These are phyloP conservation scores for Epinephelus malabaricus DNA, from an alignment of 2,797 vertebrate genomes.

Conservation along the genomic window DNA sequence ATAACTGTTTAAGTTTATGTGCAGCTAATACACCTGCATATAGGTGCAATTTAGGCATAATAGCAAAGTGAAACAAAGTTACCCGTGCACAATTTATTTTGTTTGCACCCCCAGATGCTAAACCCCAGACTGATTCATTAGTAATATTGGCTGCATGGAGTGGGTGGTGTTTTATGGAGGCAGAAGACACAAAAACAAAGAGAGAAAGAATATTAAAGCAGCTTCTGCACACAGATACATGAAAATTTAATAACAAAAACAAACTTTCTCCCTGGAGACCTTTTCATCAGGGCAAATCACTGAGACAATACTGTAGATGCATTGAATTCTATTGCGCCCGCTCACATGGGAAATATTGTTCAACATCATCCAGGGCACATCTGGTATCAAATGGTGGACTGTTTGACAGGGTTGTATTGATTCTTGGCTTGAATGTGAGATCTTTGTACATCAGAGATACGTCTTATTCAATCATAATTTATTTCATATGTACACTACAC, in stretches of 20 bases:
- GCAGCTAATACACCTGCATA: too few species aligned
- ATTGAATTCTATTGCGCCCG: background rate
- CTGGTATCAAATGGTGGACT: background rate
- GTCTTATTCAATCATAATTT: background rate
- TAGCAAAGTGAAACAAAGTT: background rate
- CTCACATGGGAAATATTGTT: background rate
- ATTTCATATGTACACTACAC: background rate
- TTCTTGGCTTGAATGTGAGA: constrained; percentile 9
- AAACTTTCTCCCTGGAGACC: background rate
- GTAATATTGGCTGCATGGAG: background rate
- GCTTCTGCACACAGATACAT: background rate
- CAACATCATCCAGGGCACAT: background rate
- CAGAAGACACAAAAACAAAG: background rate
- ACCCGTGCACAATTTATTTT: background rate
- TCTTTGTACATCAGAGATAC: background rate
- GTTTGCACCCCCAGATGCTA: constrained; percentile 2
- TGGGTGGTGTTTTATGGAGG: background rate
- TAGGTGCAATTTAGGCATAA: too few species aligned
- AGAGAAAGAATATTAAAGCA: background rate
- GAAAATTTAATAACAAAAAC: background rate
- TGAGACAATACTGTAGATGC: background rate
- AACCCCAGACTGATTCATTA: background rate
- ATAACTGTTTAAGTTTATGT: background rate
- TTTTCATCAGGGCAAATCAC: background rate
- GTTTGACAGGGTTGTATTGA: background rate